A percentile compares a stretch with the other conserved stretches of the same genome.
Conservation (phyloP, 1,140 invertebrate species). For the Heterodera schachtii region DNA sequence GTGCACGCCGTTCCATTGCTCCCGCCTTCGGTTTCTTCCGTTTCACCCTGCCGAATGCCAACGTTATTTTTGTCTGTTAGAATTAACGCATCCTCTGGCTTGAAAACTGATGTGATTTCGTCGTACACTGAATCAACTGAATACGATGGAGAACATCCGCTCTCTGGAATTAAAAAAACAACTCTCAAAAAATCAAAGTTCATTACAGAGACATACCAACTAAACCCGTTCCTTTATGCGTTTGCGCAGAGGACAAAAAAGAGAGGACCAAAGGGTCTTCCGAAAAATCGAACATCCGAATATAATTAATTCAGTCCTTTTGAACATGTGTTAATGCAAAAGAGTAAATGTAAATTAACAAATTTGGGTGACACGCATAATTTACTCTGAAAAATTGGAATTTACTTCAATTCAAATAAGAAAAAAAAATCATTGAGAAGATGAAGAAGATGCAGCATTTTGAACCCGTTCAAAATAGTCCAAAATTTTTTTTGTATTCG, state of each 20-base stretch:
- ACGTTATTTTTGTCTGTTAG: too few relatives aligned
- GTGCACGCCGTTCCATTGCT: too few relatives aligned
- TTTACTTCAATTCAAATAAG: not conserved
- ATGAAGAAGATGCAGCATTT: not conserved
- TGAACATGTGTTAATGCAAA: not conserved
- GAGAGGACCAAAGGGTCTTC: constrained; percentile 2
- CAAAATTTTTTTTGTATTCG: not conserved
- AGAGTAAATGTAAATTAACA: not conserved
- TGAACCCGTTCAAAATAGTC: not conserved
- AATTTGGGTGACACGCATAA: too few relatives aligned
- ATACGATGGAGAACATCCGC: not conserved
- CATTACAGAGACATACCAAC: too few relatives aligned
- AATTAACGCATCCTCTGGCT: too few relatives aligned
- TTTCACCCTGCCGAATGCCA: too few relatives aligned
- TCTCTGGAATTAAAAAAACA: not conserved
- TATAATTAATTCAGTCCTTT: not conserved
- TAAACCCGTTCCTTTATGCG: not conserved
- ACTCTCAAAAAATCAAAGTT: not conserved
- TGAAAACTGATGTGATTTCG: not conserved
- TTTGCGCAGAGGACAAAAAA: not conserved
- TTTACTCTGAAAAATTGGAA: not conserved
- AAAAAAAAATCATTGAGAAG: not conserved
- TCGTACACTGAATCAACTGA: not conserved
- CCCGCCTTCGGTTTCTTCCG: too few relatives aligned
- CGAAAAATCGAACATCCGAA: constrained; percentile 3